Conservation (phyloP, 2,797 vertebrate genomes). For the Centroberyx gerrardi region DNA sequence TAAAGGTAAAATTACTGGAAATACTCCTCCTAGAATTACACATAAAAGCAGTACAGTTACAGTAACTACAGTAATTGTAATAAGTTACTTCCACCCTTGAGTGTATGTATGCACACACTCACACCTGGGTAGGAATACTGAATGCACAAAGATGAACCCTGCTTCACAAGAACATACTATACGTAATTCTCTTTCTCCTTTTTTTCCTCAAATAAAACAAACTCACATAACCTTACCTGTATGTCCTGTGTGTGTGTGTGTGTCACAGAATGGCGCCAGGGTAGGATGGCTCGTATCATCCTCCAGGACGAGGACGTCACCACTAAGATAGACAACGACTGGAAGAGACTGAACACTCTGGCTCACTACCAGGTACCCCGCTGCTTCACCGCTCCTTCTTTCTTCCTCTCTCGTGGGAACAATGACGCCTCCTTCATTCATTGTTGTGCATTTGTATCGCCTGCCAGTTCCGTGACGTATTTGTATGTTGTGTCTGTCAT, state of each 20-base stretch:
- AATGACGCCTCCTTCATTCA: background rate
- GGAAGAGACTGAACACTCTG: conserved; percentile 97
- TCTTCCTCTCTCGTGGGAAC: background rate
- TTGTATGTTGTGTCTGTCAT: background rate
- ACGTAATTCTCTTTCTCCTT: no score
- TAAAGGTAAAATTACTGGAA: no score
- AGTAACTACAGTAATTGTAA: no score
- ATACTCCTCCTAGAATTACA: no score
- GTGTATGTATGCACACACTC: no score
- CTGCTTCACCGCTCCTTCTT: background rate
- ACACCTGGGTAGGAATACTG: no score
- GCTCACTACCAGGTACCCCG: conserved; percentile 94
- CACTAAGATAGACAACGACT: conserved; percentile 99
- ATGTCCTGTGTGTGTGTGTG: conserved; percentile 9
- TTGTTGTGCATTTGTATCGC: background rate
- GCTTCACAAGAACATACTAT: no score
- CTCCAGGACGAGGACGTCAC: conserved; percentile 99
- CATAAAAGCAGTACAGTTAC: no score
- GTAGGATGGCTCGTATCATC: conserved; percentile 97
- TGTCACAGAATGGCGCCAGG: conserved; percentile 95
- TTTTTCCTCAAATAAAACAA: conserved; percentile 6
- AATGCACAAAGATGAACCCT: no score
- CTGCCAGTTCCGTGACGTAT: background rate
- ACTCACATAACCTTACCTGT: background rate
- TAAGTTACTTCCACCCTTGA: no score